These are phyloP conservation scores for Cyaniris semiargus DNA, from an alignment of 2,888 invertebrate genomes.

Conservation along the genomic window DNA sequence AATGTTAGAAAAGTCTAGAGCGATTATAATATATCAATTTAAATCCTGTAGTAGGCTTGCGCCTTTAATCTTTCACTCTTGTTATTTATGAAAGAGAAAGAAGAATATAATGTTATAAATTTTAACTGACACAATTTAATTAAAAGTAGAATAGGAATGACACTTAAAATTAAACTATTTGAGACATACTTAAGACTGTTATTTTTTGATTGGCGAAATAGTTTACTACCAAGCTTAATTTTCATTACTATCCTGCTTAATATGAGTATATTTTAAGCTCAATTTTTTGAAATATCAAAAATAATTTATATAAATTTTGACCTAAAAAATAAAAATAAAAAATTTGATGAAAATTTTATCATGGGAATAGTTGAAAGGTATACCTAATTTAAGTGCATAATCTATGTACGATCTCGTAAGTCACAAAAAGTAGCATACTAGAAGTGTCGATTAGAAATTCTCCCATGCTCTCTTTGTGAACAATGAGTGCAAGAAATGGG, in stretches of 20 bases:
- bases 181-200: too few relatives aligned
- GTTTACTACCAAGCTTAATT: too few relatives aligned
- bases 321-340: neutral
- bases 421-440: constrained; percentile 23
- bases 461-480: constrained; percentile 32
- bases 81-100: too few relatives aligned
- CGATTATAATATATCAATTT: neutral
- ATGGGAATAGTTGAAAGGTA: neutral
- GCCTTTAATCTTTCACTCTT: too few relatives aligned
- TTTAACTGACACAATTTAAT: too few relatives aligned
- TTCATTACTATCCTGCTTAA: too few relatives aligned
- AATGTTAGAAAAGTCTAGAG: neutral
- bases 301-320: neutral
- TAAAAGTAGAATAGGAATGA: too few relatives aligned
- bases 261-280: too few relatives aligned
- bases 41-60: too few relatives aligned
- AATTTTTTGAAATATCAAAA: neutral
- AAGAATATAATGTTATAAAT: too few relatives aligned
- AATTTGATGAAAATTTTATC: neutral
- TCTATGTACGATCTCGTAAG: constrained; percentile 13
- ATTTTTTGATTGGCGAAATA: too few relatives aligned
- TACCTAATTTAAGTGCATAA: neutral
- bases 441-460: constrained; percentile 25
- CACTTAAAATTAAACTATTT: too few relatives aligned
- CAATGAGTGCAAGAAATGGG: constrained; percentile 22